phyloP scores from a whole-genome alignment of 1,140 invertebrate genomes.

The Hypsibius dujardini region DNA sequence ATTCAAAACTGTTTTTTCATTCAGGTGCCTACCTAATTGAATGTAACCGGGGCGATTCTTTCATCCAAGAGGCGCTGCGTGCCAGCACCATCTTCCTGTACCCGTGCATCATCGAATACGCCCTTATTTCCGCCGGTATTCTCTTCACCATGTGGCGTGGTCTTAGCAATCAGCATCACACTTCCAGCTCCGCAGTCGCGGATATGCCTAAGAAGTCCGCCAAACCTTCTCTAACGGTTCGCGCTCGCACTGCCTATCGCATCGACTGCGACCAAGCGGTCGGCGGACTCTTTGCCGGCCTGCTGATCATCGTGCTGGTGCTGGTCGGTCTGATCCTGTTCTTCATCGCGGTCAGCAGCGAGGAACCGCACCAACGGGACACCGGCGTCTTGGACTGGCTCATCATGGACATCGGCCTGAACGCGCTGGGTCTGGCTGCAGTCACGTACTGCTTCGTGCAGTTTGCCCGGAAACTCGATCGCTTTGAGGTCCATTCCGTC shows the following conservation, averaged over 20 bases:
- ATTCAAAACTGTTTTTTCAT: background rate
- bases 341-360: background rate
- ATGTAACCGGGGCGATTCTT: background rate
- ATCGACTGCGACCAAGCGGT: background rate
- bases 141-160: slow-evolving; percentile 8
- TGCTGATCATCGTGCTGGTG: background rate
- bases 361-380: background rate
- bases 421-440: background rate
- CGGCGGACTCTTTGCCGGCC: background rate
- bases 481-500: background rate
- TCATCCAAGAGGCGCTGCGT: background rate
- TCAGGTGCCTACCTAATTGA: background rate
- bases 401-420: background rate
- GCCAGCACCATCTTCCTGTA: background rate
- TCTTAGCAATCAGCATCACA: background rate
- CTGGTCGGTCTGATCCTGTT: background rate
- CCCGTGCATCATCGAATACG: background rate
- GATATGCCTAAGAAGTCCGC: background rate
- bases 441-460: background rate
- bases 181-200: background rate
- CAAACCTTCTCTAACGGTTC: background rate
- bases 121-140: background rate
- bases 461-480: background rate
- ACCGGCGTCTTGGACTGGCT: background rate
- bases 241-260: background rate